A percentile compares a stretch with the other conserved stretches of the same genome.
Evolutionary conservation across 2,888 invertebrate genomes (phyloP).

Genomic region (Drosophila barbarae): DNA sequence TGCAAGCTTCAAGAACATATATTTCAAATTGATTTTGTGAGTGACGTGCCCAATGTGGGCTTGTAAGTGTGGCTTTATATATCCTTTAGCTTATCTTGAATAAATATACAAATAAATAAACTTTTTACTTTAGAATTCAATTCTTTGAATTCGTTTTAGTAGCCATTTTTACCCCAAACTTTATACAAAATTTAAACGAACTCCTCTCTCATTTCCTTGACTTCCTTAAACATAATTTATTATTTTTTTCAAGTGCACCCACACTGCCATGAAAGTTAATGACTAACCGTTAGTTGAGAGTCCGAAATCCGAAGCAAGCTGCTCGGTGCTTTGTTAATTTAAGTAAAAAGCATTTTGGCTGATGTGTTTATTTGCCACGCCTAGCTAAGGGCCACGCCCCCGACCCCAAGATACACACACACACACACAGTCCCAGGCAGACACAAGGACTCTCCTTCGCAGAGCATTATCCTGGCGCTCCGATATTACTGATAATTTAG

Average conservation of each 20-base stretch:
- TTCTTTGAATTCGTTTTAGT: no score
- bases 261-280: conserved; percentile 49
- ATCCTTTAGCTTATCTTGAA: neutral
- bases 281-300: conserved; percentile 57
- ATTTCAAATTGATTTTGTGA: conserved; percentile 53
- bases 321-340: conserved; percentile 66
- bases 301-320: conserved; percentile 60
- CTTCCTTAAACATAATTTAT: neutral
- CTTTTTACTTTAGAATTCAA: no score
- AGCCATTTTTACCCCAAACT: neutral
- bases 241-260: conserved; percentile 5
- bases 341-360: conserved; percentile 73
- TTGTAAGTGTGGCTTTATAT: no score
- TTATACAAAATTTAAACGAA: neutral
- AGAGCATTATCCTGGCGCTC: conserved; percentile 38
- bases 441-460: conserved; percentile 14
- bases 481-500: conserved; percentile 74
- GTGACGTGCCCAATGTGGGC: neutral
- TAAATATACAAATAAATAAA: neutral
- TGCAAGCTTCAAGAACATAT: neutral
- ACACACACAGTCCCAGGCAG: conserved; percentile 16
- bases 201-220: neutral
- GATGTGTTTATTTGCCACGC: conserved; percentile 75
- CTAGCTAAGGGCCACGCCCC: conserved; percentile 31
- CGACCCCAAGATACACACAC: conserved; percentile 9